Evolutionary conservation across 2,113 vertebrate genomes (phyloP), one percentile per base, ranked within the genome.

Genomic region (Limnothrissa miodon): DNA sequence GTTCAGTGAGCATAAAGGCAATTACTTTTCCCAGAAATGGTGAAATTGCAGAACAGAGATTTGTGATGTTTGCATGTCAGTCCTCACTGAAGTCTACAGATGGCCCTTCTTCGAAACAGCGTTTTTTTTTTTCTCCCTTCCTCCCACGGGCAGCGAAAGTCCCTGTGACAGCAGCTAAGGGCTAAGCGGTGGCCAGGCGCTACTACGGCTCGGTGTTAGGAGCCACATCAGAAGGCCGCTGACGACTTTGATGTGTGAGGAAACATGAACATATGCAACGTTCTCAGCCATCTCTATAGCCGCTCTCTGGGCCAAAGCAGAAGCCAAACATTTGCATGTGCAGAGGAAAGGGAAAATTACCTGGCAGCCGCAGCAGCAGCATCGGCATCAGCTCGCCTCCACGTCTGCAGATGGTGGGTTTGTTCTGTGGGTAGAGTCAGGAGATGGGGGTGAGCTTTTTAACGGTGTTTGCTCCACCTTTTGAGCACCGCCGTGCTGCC

Each of bases 241-340:
- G 56, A 84, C 78, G 83, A 83, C 84, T 88, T 86, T 88, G 85
- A 89, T 85, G 85, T 88, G 79, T 89, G 51, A 82, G 29, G n/a
- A 83, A 89, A 87, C 53, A n/a, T 87, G 78, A 86, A 83, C 66
- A 83, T 87, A 84, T 87, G 86, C 85, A 84, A 91, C n/a, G n/a
- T 90, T 91, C 86, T 84, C 79, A 66, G 82, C 84, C 85, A 78
- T 86, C 87, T 89, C 85, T 84, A n/a, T 53, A 15, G 66, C 29
- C 66, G 4, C 80, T 81, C 84, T 81, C 0, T 15, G 82, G 88
- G 89, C 5, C 17, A 56, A 56, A 56, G 17, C 88, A 90, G n/a
- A 89, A 90, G 86, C 86, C 48, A 88, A 89, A 87, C 78, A 88
- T 91, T 89, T 89, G 87, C 88, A 89, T 90, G 83, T 51, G 79